Conservation (phyloP, 2,888 invertebrate species). For the Leptopilina drosophilae region DNA sequence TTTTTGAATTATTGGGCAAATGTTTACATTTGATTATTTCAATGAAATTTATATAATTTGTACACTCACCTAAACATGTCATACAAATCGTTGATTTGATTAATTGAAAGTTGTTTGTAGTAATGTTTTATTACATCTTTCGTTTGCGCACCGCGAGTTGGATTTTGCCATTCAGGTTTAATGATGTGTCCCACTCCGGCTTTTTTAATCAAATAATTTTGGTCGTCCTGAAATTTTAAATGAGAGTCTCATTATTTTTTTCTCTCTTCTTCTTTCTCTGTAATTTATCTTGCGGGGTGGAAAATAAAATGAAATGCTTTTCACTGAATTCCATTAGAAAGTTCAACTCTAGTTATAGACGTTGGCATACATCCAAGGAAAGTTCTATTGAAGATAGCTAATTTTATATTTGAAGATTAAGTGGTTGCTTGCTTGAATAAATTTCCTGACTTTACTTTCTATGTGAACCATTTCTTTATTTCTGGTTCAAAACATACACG, state of each 20-base stretch:
- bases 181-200: slow-evolving; percentile 86
- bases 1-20: too few species aligned
- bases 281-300: neutral
- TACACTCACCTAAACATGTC: slow-evolving; percentile 85
- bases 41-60: neutral
- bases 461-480: neutral
- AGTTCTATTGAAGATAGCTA: slow-evolving; percentile 31
- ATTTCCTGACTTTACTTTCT: neutral
- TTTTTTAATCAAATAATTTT: slow-evolving; percentile 88
- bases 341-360: slow-evolving; percentile 12
- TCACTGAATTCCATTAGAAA: slow-evolving; percentile 27
- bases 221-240: slow-evolving; percentile 82
- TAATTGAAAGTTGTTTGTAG: slow-evolving; percentile 86
- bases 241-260: neutral
- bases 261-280: neutral
- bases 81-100: slow-evolving; percentile 87
- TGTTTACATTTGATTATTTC: too few species aligned
- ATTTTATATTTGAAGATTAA: slow-evolving; percentile 31
- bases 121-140: slow-evolving; percentile 85
- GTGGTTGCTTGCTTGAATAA: slow-evolving; percentile 20
- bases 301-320: neutral
- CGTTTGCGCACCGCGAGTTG: slow-evolving; percentile 86
- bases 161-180: slow-evolving; percentile 90
- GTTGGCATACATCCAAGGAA: slow-evolving; percentile 23
- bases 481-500: too few species aligned